These are phyloP conservation scores for Eucidaris tribuloides DNA, from an alignment of 35 echinoderm and acorn worm genomes.

Conservation along the genomic window DNA sequence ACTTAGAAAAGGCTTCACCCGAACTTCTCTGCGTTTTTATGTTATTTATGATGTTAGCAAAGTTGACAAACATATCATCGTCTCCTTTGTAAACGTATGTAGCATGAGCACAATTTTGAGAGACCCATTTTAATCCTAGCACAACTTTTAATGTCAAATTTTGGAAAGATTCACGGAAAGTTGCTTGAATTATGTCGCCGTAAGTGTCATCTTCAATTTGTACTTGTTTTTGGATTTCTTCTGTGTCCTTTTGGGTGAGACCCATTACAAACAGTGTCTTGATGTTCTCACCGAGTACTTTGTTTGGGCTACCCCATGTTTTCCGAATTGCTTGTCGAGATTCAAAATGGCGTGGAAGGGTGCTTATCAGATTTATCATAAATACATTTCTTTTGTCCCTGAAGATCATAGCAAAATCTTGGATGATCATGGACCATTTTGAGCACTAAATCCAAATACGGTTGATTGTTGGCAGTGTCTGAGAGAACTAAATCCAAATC, in stretches of 20 bases:
- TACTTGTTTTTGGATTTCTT: constrained; percentile 64
- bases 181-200: constrained; percentile 81
- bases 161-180: constrained; percentile 75
- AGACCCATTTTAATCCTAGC: constrained; percentile 78
- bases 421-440: constrained; percentile 67
- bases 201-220: constrained; percentile 72
- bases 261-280: constrained; percentile 83
- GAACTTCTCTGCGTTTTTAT: constrained; percentile 28
- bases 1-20: constrained; percentile 45
- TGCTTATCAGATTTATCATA: constrained; percentile 66
- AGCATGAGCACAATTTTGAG: constrained; percentile 64
- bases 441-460: constrained; percentile 46
- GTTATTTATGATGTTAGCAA: constrained; percentile 67
- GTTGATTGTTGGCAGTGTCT: constrained; percentile 32
- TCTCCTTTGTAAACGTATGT: constrained; percentile 93
- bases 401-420: constrained; percentile 34
- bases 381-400: constrained; percentile 54
- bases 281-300: constrained; percentile 36
- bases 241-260: constrained; percentile 63
- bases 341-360: constrained; percentile 77
- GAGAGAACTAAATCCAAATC: constrained; percentile 67
- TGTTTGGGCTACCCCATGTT: constrained; percentile 66
- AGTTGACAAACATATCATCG: constrained; percentile 97
- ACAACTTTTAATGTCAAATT: constrained; percentile 89
- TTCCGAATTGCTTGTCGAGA: constrained; percentile 70